Base-by-base conservation (phyloP, 2,113 vertebrate species). In the Irena cyanogastra region DNA sequence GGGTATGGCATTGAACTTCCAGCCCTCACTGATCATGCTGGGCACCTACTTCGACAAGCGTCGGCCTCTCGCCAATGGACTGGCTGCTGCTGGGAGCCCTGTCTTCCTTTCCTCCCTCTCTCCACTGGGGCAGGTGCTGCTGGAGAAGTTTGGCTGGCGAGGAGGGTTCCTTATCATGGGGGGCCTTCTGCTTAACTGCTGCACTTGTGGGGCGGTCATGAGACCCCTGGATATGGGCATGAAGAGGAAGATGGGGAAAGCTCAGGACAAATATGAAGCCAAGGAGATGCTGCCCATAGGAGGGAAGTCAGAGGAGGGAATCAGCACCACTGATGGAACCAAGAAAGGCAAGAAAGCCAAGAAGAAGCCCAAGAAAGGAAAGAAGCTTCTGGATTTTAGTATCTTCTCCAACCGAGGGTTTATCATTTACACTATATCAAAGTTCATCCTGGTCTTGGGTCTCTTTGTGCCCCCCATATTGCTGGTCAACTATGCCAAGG, bases 121-220 rank as follows among this genome's bases (percentile, higher is more conserved):
- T 74, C 98, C 98, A 4, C 94, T 98, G 39, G 98, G 98, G 16
- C 98, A 98, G 91, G 92, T 97, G 83, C 97, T 98, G 83, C 95
- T 98, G 42, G 97, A 98, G 94, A 97, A 81, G 83, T 98, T 98
- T 78, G 98, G 98, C 57, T 98, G 98, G 98, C 92, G 98, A 89
- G 98, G 98, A 42, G 98, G 98, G 50, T 98, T 98, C 91, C 98
- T 98, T 79, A 98, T 98, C 87, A 97, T 98, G 92, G 98, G 98
- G 12, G 98, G 98, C n/a, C 97, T 98, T 59, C 96, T 98, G 81
- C 97, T 98, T 78, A 98, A 98, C 79, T 98, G 98, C 96, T 98
- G 98, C 83, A 98, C 98, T 20, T 98, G 98, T 78, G 98, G 98
- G 13, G 98, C 98, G 3, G 94, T 98, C 86, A 98, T 98, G 98